Conservation (phyloP, 2,797 vertebrate genomes). For the Choloepus didactylus region DNA sequence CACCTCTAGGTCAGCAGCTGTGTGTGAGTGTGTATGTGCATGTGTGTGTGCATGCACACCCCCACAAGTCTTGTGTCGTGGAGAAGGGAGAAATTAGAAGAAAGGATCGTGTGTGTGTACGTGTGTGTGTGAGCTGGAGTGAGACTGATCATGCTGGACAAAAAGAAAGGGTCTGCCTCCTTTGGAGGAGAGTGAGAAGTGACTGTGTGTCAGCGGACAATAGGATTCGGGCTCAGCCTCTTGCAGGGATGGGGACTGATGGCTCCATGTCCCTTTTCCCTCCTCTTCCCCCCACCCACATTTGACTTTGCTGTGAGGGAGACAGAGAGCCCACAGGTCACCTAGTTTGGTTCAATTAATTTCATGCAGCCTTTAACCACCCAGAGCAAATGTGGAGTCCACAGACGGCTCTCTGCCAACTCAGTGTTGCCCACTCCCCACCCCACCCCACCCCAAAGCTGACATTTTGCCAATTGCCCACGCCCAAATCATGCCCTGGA, state of each 20-base stretch:
- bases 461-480: not conserved
- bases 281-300: constrained; percentile 45
- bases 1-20: constrained; percentile 89
- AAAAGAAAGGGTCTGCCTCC: not conserved
- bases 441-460: constrained; percentile 10
- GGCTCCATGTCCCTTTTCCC: not conserved
- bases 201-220: constrained; percentile 5
- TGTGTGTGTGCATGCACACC: constrained; percentile 34
- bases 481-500: not conserved
- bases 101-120: not conserved
- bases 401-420: constrained; percentile 87
- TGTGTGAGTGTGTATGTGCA: constrained; percentile 17
- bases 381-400: constrained; percentile 82
- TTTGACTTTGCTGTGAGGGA: constrained; percentile 90
- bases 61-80: not conserved
- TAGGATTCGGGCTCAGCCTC: constrained; percentile 84
- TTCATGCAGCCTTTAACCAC: constrained; percentile 87
- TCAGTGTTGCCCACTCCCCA: constrained; percentile 76
- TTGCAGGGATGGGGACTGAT: constrained; percentile 78
- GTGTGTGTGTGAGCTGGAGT: not conserved
- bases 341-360: constrained; percentile 89
- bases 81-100: constrained; percentile 71
- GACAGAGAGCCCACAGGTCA: constrained; percentile 87
- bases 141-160: constrained; percentile 26
- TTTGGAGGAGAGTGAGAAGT: not conserved